A percentile compares a stretch with the other conserved stretches of the same genome.
Evolutionary conservation across 2,113 vertebrate species (phyloP).

Genomic region (Pituophis catenifer): DNA sequence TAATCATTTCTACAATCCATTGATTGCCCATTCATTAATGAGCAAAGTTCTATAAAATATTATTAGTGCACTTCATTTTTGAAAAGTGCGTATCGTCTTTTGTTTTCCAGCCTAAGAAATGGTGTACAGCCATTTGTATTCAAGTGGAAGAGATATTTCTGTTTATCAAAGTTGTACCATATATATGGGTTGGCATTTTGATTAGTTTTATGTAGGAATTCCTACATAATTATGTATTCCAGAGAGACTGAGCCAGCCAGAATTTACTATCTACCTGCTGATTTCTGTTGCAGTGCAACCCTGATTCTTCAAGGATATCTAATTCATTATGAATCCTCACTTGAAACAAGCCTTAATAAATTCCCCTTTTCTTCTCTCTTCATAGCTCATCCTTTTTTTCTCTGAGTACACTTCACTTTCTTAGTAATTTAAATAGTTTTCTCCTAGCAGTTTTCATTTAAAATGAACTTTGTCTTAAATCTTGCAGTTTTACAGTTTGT

Average conservation of each 20-base stretch:
- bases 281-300: background rate
- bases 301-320: background rate
- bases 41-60: background rate
- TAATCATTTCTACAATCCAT: background rate
- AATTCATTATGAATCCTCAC: background rate
- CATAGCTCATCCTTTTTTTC: background rate
- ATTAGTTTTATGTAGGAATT: conserved; percentile 35
- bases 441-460: background rate
- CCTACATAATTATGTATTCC: background rate
- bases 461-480: background rate
- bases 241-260: background rate
- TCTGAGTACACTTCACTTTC: background rate
- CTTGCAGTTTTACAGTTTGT: background rate
- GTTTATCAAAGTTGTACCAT: conserved; percentile 13
- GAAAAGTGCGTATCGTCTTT: background rate
- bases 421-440: background rate
- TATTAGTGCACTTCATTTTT: background rate
- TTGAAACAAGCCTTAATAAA: background rate
- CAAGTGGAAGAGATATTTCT: background rate
- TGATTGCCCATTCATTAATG: background rate
- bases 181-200: conserved; percentile 40
- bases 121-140: rapidly evolving
- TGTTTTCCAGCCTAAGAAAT: background rate
- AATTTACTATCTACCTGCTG: background rate
- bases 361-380: background rate